These are phyloP conservation scores for Marronus borbonicus DNA, from an alignment of 2,888 invertebrate genomes.

Conservation along the genomic window DNA sequence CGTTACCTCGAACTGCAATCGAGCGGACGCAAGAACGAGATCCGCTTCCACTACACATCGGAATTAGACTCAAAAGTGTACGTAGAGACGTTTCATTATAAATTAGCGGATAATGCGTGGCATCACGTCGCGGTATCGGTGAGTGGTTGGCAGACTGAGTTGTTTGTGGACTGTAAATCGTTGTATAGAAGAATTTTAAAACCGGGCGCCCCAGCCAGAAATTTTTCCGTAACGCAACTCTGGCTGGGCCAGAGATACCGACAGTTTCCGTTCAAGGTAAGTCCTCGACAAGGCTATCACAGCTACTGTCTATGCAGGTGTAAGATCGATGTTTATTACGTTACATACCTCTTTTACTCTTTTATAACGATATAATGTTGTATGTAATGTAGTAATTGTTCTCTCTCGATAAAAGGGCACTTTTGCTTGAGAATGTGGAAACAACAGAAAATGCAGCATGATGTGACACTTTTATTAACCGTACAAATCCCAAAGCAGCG, in stretches of 20 bases:
- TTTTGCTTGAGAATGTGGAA: too few relatives aligned
- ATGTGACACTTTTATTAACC: too few relatives aligned
- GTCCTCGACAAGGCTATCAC: constrained; percentile 53
- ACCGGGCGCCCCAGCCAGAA: constrained; percentile 82
- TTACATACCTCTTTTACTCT: too few relatives aligned
- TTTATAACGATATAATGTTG: too few relatives aligned
- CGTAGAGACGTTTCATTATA: constrained; percentile 90
- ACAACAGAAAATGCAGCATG: too few relatives aligned
- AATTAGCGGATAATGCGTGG: constrained; percentile 90
- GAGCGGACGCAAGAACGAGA: constrained; percentile 89
- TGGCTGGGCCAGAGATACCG: constrained; percentile 93
- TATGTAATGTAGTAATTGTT: too few relatives aligned
- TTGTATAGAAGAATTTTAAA: constrained; percentile 85
- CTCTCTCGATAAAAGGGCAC: too few relatives aligned
- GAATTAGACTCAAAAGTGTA: constrained; percentile 78
- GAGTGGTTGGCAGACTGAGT: constrained; percentile 87
- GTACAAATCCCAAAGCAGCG: too few relatives aligned
- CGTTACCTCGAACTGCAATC: constrained; percentile 94
- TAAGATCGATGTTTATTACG: too few relatives aligned
- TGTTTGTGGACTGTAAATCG: constrained; percentile 90
- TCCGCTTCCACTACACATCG: constrained; percentile 87
- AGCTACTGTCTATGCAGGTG: too few relatives aligned
- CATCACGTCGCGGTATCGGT: constrained; percentile 89
- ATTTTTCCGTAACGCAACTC: constrained; percentile 83
- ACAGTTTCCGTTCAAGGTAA: constrained; percentile 91